Percentiles rank a stretch among this genome's conserved stretches.
Evolutionary conservation across 2,888 invertebrate species (phyloP).

Genomic region (Cetonia aurata): DNA sequence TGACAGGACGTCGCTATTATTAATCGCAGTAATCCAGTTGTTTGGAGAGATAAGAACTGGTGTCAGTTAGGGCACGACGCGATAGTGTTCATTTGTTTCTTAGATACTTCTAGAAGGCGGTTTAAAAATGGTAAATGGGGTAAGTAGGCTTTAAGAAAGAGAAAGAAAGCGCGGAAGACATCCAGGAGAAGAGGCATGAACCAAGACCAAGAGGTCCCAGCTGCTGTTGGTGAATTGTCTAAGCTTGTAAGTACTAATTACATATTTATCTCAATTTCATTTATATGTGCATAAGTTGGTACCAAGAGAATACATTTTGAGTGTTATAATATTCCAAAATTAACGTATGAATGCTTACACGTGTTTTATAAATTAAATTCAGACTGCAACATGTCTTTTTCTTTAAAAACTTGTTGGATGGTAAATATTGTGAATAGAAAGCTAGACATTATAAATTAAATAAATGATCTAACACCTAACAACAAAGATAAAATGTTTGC

Average conservation of each 20-base stretch:
- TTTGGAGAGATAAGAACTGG: not conserved
- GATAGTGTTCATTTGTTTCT: constrained; percentile 5
- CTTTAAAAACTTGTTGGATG: too few relatives aligned
- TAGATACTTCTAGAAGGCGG: not conserved
- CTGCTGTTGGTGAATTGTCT: constrained; percentile 61
- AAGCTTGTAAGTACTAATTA: constrained; percentile 63
- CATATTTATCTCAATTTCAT: not conserved
- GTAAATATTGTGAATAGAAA: too few relatives aligned
- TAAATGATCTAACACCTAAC: too few relatives aligned
- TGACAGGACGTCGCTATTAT: constrained; percentile 19
- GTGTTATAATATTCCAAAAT: too few relatives aligned
- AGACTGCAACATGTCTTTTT: too few relatives aligned
- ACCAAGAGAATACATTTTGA: too few relatives aligned
- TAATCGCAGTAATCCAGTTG: constrained; percentile 11
- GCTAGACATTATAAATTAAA: too few relatives aligned
- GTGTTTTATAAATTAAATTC: too few relatives aligned
- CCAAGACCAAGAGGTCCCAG: constrained; percentile 65
- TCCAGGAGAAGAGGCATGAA: constrained; percentile 59
- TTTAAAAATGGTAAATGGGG: constrained; percentile 11
- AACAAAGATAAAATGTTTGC: too few relatives aligned
- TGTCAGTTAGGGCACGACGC: not conserved
- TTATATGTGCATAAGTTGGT: not conserved
- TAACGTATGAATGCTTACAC: too few relatives aligned
- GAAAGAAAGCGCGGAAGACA: constrained; percentile 9
- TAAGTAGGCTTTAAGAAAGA: constrained; percentile 14